Base-by-base conservation (phyloP, 2,797 vertebrate genomes). In the Molothrus ater region DNA sequence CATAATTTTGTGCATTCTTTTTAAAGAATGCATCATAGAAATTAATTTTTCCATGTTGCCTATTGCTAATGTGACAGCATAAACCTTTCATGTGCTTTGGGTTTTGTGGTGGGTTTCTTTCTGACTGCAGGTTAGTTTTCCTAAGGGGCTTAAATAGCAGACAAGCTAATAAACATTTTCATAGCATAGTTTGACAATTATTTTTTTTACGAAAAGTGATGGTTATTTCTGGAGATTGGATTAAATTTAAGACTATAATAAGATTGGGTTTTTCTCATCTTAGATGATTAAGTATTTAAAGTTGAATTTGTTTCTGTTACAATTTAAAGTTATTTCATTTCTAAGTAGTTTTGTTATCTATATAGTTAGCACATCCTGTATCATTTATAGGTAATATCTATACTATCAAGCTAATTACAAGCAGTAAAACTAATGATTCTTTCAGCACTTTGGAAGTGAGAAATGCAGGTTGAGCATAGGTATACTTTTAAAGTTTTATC, bases 1-100 rank as follows among this genome's bases (percentile, higher is more conserved):
- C 1, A 1, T 21, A 17, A 17, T 28, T 43, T 57, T 26, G 21
- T 28, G 6, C 3, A 0, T 31, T 32, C 45, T 68, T 60, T 38
- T 25, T 2, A 4, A 19, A 25, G 48, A 70, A 8, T 34, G 6
- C 9, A 50, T 59, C 17, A 25, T 8, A 53, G 6, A 68, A 85
- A 75, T 51, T 29, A 25, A 28, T 48, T 51, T 14, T 68, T 7
- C 32, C 21, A 3, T 4, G 19, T 34, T 17, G 47, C 42, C 53
- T 89, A 36, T 50, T 59, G 40, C 34, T 32, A 13, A 11, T 15
- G 11, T 88, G 42, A 40, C 17, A 74, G 20, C 19, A 17, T 9
- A 60, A 84, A 5, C 28, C 10, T 69, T 75, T 28, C 34, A 11
- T 40, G 8, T 54, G 17, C 38, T 40, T 42, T 45, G 16, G 17